Percentiles rank a stretch among this genome's conserved stretches.
phyloP scores from a whole-genome alignment of 2,113 vertebrate species.

The Serinus canaria region DNA sequence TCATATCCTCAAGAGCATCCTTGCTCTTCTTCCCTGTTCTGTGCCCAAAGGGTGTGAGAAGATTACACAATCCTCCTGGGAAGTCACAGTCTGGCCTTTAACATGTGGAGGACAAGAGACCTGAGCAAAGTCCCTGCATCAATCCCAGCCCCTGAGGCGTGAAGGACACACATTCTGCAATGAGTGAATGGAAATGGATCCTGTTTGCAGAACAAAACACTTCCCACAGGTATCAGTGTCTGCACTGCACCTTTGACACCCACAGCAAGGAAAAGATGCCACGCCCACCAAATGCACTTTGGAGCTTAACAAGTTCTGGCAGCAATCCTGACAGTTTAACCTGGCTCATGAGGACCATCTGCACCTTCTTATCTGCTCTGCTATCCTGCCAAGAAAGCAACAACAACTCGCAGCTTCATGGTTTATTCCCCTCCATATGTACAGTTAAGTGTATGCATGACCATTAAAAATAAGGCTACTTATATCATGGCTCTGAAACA shows the following conservation, averaged over 20 bases:
- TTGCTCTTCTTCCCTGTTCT: neutral
- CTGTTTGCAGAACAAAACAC: neutral
- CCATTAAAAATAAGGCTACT: constrained; percentile 72
- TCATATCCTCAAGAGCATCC: neutral
- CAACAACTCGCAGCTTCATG: constrained; percentile 40
- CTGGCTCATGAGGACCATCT: fast-evolving
- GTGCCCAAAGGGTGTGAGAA: neutral
- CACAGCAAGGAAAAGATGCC: neutral
- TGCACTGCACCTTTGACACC: neutral
- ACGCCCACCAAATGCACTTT: neutral
- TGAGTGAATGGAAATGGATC: neutral
- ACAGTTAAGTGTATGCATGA: constrained; percentile 65
- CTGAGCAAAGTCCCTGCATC: neutral
- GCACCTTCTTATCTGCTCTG: neutral
- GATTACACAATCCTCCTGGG: neutral
- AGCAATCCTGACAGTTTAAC: neutral
- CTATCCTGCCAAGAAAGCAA: constrained; percentile 30
- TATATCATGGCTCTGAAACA: constrained; percentile 57
- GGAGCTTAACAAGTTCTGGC: neutral
- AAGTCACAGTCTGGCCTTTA: neutral
- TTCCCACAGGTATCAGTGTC: neutral
- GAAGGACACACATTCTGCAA: fast-evolving
- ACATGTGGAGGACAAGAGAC: neutral
- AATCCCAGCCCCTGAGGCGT: fast-evolving
- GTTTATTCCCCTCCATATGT: constrained; percentile 68